Conservation (phyloP, 1,140 invertebrate genomes). For the Philotrypesis tridentata region DNA sequence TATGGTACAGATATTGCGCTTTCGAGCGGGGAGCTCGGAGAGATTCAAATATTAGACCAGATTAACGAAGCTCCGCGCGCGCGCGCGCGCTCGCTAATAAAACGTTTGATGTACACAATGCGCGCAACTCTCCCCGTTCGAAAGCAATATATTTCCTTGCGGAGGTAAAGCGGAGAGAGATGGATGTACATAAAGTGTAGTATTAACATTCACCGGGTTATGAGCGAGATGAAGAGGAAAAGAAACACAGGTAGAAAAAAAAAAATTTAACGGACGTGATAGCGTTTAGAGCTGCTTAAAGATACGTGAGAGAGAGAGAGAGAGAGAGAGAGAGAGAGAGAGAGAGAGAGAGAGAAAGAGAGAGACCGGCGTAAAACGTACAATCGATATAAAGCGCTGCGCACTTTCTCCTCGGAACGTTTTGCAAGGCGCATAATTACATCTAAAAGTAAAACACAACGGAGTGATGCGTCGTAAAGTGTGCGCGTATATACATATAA, state of each 20-base stretch:
- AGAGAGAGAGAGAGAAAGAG: neutral
- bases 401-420: neutral
- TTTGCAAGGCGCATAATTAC: neutral
- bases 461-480: neutral
- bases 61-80: no score
- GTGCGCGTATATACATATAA: no score
- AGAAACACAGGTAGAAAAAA: neutral
- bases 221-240: neutral
- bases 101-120: neutral
- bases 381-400: constrained; percentile 20
- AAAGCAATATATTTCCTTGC: neutral
- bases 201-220: constrained; percentile 32
- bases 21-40: neutral
- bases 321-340: neutral
- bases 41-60: no score
- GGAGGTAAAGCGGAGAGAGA: constrained; percentile 2
- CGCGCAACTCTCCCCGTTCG: neutral
- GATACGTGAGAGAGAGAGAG: neutral
- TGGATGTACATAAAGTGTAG: neutral
- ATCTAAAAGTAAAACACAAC: neutral
- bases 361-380: constrained; percentile 2
- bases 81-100: neutral
- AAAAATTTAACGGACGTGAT: neutral
- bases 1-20: neutral
- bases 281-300: neutral